phyloP scores from a whole-genome alignment of 2,113 vertebrate species.

The Cynoglossus semilaevis region DNA sequence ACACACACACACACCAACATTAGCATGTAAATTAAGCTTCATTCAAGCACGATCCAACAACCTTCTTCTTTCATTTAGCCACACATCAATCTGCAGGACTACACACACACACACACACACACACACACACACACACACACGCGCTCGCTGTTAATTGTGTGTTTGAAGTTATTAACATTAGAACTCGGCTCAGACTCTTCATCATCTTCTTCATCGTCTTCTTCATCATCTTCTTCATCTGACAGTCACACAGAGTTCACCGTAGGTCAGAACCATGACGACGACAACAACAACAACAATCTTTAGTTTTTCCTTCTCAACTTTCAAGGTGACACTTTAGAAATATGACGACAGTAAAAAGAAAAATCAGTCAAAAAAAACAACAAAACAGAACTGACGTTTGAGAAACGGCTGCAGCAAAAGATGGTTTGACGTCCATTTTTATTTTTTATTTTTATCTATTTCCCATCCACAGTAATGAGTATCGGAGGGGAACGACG shows the following conservation, averaged over 20 bases:
- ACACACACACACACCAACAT: constrained; percentile 38
- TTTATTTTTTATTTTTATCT: too few species aligned
- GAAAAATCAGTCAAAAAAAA: too few species aligned
- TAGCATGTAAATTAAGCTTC: constrained; percentile 77
- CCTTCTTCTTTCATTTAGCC: constrained; percentile 72
- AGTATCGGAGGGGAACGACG: too few species aligned
- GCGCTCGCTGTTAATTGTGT: constrained; percentile 25
- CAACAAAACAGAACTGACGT: too few species aligned
- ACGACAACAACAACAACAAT: neutral
- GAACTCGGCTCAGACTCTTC: neutral
- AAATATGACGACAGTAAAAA: too few species aligned
- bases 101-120: constrained; percentile 22
- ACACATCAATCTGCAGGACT: constrained; percentile 63
- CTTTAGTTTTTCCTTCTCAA: too few species aligned
- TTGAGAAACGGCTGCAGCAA: too few species aligned
- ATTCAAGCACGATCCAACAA: constrained; percentile 64
- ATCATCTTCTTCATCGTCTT: neutral
- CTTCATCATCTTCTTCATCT: neutral
- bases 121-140: constrained; percentile 13
- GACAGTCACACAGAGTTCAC: neutral
- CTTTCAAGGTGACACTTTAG: too few species aligned
- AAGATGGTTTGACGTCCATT: too few species aligned
- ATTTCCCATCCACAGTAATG: too few species aligned
- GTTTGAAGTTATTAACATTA: constrained; percentile 35
- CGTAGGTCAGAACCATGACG: neutral